Evolutionary conservation across 2,888 invertebrate species (phyloP).

Genomic region (Zygogramma bicolorata): DNA sequence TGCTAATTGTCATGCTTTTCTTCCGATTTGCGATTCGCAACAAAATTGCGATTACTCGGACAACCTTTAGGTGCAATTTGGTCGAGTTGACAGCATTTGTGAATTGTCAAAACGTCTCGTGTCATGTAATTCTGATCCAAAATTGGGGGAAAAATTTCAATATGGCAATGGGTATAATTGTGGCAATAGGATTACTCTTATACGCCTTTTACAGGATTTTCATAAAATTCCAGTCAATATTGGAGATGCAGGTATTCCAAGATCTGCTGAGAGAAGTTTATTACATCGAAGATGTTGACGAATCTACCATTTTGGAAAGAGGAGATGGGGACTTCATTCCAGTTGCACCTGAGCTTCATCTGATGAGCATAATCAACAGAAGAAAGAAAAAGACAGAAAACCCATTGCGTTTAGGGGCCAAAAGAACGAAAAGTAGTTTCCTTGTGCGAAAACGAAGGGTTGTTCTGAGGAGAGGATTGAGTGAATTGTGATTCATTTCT

Average conservation of each 20-base stretch:
- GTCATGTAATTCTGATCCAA: not conserved
- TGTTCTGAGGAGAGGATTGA: conserved; percentile 8
- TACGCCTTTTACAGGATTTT: conserved; percentile 17
- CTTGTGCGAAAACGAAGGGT: not conserved
- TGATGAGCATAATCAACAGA: not conserved
- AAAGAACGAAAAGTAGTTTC: conserved; percentile 22
- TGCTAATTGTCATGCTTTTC: too few species aligned
- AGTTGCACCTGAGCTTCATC: conserved; percentile 5
- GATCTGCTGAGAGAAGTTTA: conserved; percentile 28
- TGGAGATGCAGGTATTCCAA: conserved; percentile 22
- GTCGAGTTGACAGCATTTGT: too few species aligned
- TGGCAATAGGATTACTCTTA: conserved; percentile 1
- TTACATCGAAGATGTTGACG: conserved; percentile 7
- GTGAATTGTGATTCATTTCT: conserved; percentile 16
- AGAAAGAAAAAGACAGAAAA: not conserved
- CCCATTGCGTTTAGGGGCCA: not conserved
- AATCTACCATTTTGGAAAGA: conserved; percentile 13
- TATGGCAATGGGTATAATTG: conserved; percentile 4
- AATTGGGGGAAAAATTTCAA: not conserved
- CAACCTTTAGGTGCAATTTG: too few species aligned
- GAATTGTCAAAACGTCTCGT: not conserved
- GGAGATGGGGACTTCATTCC: conserved; percentile 29
- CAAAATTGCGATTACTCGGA: too few species aligned
- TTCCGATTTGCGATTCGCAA: too few species aligned
- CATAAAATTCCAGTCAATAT: conserved; percentile 4